These are phyloP conservation scores for Phytoseiulus persimilis DNA, from an alignment of 2,888 invertebrate genomes.

Conservation along the genomic window DNA sequence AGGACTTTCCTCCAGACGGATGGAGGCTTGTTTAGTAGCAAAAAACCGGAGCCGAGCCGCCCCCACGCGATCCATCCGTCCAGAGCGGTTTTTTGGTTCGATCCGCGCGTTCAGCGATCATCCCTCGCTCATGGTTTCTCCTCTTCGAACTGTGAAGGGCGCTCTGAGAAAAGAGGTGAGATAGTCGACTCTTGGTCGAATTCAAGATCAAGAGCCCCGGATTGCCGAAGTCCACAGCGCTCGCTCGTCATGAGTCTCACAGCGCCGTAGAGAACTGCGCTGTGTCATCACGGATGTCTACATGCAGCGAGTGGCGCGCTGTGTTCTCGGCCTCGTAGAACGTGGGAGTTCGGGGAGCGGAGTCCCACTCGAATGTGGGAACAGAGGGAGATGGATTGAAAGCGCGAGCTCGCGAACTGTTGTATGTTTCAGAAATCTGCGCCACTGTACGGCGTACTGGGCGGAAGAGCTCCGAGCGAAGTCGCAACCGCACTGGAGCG, in stretches of 20 bases:
- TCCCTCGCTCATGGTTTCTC: too few species aligned
- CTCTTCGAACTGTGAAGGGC: too few species aligned
- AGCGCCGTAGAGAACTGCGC: too few species aligned
- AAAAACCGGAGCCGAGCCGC: not conserved
- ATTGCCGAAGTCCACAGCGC: too few species aligned
- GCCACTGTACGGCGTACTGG: not conserved
- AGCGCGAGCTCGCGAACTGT: not conserved
- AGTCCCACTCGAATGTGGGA: not conserved
- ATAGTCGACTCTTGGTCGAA: too few species aligned
- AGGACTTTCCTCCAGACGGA: not conserved
- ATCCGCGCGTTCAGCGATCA: too few species aligned
- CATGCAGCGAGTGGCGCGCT: not conserved
- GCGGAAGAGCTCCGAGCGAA: not conserved
- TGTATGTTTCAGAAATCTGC: not conserved
- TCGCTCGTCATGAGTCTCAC: too few species aligned
- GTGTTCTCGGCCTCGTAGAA: not conserved
- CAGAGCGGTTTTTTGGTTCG: too few species aligned
- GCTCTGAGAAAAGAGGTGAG: too few species aligned
- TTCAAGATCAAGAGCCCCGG: too few species aligned
- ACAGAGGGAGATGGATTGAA: not conserved
- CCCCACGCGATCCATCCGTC: not conserved
- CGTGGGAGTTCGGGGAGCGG: not conserved
- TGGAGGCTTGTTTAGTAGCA: not conserved
- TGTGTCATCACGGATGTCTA: not conserved
- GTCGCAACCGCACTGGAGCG: not conserved